Percentiles rank a stretch among this genome's conserved stretches.
phyloP scores from a whole-genome alignment of 2,888 invertebrate genomes.

The Asteroscopus sphinx region DNA sequence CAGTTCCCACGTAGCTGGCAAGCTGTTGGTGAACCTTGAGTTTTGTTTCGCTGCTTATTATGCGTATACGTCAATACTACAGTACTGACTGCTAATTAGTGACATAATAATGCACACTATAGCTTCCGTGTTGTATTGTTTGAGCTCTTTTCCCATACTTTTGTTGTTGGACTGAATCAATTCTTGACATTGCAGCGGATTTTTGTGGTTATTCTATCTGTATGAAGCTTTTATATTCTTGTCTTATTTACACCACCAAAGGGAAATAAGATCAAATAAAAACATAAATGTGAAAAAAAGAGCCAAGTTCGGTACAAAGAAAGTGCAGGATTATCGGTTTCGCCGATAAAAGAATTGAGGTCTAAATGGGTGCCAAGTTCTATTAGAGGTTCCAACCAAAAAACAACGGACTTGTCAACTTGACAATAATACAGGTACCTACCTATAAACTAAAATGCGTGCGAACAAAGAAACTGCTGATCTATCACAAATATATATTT shows the following conservation, averaged over 20 bases:
- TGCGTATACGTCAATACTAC: conserved; percentile 10
- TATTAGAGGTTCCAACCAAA: no score
- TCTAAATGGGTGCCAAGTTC: no score
- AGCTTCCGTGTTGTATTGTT: conserved; percentile 7
- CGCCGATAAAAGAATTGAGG: no score
- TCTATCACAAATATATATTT: no score
- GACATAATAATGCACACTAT: not conserved
- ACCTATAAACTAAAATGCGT: no score
- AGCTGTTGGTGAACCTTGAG: conserved; percentile 57
- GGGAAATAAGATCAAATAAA: no score
- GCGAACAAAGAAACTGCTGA: no score
- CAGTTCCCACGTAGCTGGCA: conserved; percentile 55
- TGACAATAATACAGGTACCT: no score
- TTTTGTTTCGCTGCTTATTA: conserved; percentile 43
- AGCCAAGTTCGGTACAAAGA: no score
- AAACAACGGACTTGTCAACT: no score
- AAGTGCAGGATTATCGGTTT: no score
- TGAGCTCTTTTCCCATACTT: not conserved
- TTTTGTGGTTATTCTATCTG: not conserved
- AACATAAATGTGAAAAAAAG: no score
- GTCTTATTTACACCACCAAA: not conserved
- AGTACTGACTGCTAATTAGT: conserved; percentile 8
- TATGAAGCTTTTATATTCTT: not conserved
- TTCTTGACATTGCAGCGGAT: not conserved
- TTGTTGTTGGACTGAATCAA: not conserved